A percentile compares a stretch with the other conserved stretches of the same genome.
Evolutionary conservation across 2,888 invertebrate species (phyloP).

Genomic region (Lycia hirtaria): DNA sequence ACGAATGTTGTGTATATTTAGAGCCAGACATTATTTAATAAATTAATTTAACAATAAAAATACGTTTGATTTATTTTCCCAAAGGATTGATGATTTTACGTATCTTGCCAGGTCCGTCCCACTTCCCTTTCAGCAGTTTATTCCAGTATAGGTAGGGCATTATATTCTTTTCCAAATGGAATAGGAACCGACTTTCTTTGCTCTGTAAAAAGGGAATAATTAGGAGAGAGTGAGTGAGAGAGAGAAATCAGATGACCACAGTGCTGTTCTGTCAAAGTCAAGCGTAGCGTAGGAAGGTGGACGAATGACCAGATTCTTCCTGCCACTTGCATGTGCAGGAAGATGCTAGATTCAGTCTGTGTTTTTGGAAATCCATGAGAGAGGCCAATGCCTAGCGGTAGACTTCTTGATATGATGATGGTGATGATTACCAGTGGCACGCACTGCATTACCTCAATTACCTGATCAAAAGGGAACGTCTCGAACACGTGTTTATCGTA

Average conservation of each 20-base stretch:
- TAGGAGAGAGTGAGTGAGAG: too few relatives aligned
- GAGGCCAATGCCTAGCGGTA: too few relatives aligned
- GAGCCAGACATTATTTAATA: constrained; percentile 20
- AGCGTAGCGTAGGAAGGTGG: too few relatives aligned
- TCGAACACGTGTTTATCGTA: constrained; percentile 92
- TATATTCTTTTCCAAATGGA: constrained; percentile 90
- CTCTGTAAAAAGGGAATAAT: constrained; percentile 65
- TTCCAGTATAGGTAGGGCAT: constrained; percentile 96
- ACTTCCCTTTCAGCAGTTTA: constrained; percentile 91
- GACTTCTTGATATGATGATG: too few relatives aligned
- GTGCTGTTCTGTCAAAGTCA: too few relatives aligned
- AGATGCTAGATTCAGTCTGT: too few relatives aligned
- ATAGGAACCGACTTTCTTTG: constrained; percentile 87
- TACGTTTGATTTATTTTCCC: constrained; percentile 20
- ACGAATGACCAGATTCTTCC: too few relatives aligned
- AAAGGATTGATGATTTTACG: constrained; percentile 76
- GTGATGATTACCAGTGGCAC: too few relatives aligned
- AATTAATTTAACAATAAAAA: constrained; percentile 7
- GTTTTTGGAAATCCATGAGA: too few relatives aligned
- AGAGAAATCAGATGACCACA: too few relatives aligned
- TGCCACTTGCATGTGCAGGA: too few relatives aligned
- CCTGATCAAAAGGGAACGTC: constrained; percentile 96
- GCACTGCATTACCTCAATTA: too few relatives aligned
- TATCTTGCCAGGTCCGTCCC: constrained; percentile 89
- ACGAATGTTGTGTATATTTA: constrained; percentile 18